These are phyloP conservation scores for Rhingia rostrata DNA, from an alignment of 2,888 invertebrate species.

Conservation along the genomic window DNA sequence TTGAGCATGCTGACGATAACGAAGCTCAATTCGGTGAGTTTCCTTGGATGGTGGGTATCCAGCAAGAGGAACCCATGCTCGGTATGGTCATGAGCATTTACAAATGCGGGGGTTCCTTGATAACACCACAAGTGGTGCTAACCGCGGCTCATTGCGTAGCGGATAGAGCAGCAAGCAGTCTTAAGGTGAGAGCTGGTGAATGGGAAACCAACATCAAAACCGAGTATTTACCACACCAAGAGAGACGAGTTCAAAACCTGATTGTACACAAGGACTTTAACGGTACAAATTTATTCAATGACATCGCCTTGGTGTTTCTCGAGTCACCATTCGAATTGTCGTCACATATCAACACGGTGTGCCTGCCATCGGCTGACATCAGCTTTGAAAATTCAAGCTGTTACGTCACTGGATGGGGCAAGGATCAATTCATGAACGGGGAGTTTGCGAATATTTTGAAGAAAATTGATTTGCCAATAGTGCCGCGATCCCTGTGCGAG, in stretches of 20 bases:
- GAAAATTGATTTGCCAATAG: slow-evolving; percentile 88
- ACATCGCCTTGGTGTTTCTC: slow-evolving; percentile 88
- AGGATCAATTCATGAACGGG: slow-evolving; percentile 79
- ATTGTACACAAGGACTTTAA: slow-evolving; percentile 83
- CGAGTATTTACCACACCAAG: slow-evolving; percentile 88
- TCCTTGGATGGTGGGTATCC: slow-evolving; percentile 91
- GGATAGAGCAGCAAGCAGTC: slow-evolving; percentile 73
- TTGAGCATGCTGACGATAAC: slow-evolving; percentile 85
- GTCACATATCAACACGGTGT: slow-evolving; percentile 88
- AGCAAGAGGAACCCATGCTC: slow-evolving; percentile 84
- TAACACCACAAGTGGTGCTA: slow-evolving; percentile 88
- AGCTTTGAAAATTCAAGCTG: slow-evolving; percentile 80
- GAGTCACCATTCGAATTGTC: slow-evolving; percentile 85
- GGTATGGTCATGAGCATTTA: slow-evolving; percentile 85
- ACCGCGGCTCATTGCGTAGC: slow-evolving; percentile 89
- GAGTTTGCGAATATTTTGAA: slow-evolving; percentile 86
- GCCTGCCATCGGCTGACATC: slow-evolving; percentile 84
- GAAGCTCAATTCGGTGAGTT: slow-evolving; percentile 91
- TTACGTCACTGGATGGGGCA: slow-evolving; percentile 79
- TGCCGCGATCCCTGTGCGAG: slow-evolving; percentile 84
- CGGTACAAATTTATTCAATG: slow-evolving; percentile 87
- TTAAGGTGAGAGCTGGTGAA: slow-evolving; percentile 87
- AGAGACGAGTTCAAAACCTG: slow-evolving; percentile 84
- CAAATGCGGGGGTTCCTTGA: slow-evolving; percentile 91
- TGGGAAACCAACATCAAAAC: slow-evolving; percentile 90